These are phyloP conservation scores for Rousettus madagascariensis DNA, from an alignment of 2,797 vertebrate species.

Conservation along the genomic window DNA sequence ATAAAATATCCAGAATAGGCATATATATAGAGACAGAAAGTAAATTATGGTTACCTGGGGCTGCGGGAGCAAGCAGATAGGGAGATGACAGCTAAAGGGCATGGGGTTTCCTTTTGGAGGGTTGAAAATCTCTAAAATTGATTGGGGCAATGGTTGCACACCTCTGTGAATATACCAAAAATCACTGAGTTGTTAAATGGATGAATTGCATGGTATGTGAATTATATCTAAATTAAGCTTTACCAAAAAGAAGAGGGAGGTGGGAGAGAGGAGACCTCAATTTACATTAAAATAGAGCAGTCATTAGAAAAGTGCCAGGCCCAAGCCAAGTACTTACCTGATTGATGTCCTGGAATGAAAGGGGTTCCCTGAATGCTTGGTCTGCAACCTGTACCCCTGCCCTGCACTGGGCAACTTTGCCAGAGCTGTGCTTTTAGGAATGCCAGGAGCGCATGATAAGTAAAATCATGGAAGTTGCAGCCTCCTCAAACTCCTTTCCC, in stretches of 20 bases:
- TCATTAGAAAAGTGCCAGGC: neutral
- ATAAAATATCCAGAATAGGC: neutral
- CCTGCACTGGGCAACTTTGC: neutral
- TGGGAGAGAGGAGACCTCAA: neutral
- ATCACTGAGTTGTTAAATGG: neutral
- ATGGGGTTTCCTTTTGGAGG: neutral
- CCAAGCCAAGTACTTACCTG: neutral
- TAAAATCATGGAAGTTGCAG: neutral
- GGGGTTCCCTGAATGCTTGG: neutral
- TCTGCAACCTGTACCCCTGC: neutral
- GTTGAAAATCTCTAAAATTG: neutral
- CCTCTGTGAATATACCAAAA: neutral
- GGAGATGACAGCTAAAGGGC: neutral
- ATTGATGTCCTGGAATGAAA: neutral
- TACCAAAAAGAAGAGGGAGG: neutral
- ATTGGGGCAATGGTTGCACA: neutral
- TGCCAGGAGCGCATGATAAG: neutral
- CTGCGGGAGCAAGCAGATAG: neutral
- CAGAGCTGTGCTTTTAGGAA: neutral
- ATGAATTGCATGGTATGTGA: neutral
- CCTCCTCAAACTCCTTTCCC: neutral
- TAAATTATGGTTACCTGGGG: neutral
- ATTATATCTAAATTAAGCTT: neutral
- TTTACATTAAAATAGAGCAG: neutral
- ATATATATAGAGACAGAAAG: neutral